Percentiles rank a stretch among this genome's conserved stretches.
phyloP scores from a whole-genome alignment of 2,113 vertebrate genomes.

The Fukomys damarensis region DNA sequence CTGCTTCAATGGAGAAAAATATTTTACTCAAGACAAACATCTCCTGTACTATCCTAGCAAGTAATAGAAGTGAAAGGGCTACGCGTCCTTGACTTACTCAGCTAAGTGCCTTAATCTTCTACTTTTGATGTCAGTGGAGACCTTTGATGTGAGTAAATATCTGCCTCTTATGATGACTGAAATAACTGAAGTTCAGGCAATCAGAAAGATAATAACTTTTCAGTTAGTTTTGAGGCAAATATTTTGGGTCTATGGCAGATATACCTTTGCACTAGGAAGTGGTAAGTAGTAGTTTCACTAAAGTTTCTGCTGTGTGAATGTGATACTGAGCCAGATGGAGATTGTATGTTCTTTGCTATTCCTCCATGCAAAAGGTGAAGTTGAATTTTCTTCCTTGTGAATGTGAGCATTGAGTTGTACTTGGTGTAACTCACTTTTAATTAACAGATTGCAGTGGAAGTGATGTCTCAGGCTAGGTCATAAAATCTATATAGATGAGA shows the following conservation, averaged over 20 bases:
- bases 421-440: neutral
- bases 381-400: neutral
- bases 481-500: neutral
- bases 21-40: neutral
- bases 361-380: neutral
- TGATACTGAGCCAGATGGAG: neutral
- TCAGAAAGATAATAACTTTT: neutral
- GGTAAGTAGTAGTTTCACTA: neutral
- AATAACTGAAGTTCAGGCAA: neutral
- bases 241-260: neutral
- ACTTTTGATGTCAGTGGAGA: neutral
- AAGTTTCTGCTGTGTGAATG: neutral
- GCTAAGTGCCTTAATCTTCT: neutral
- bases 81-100: conserved; percentile 14
- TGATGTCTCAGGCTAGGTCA: neutral
- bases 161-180: neutral
- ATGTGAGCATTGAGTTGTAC: neutral
- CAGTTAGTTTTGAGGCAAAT: neutral
- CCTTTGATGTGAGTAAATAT: neutral
- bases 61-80: neutral
- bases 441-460: too few relatives aligned
- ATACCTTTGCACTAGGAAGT: neutral
- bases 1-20: neutral
- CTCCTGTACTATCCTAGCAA: neutral
- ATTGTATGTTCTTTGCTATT: neutral